Base-by-base conservation (phyloP, 2,888 invertebrate species). In the Drosophila emarginata region DNA sequence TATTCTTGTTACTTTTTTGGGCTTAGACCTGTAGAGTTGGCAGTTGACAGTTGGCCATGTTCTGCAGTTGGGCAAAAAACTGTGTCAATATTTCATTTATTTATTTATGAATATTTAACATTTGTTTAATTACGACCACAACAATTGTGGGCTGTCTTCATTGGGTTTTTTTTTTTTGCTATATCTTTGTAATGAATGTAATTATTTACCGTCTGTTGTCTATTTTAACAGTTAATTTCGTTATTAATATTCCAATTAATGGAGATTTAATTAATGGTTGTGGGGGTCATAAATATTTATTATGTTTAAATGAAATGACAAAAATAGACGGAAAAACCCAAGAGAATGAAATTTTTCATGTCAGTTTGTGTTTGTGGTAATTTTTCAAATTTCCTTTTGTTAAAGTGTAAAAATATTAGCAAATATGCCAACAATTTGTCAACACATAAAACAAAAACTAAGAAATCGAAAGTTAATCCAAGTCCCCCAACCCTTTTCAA, bases 371-470 rank as follows among this genome's bases (percentile, higher is more conserved):
- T 45, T 57, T 52, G 57, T 61, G 56, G 65, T 56, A 59, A 60
- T 65, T 64, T 80, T 15, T 11, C 61, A 54, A 53, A 21, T 56
- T 52, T 37, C 32, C n/a, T 21, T 36, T 57, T 40, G 54, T 28
- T 14, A 51, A 68, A 61, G 28, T 26, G 14, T 39, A 39, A 37
- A 53, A 68, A 71, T 59, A 54, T 58, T 70, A 14, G 52, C 61
- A 76, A 67, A 68, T 67, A 87, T 81, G 85, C 81, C 72, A 87
- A 77, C 60, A 68, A 87, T 87, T 68, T 87, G 67, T 80, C 76
- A 77, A 59, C 69, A 50, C 37, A 61, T 28, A 58, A 58, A 39
- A 28, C 23, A 26, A 64, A 36, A 51, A 57, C 64, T 45, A 37
- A 15, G 78, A 81, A 87, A 81, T 71, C 87, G 80, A 81, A 81